Evolutionary conservation across 1,140 invertebrate genomes (phyloP), one percentile per base, ranked within the genome.

Genomic region (Archivesica marissinica): DNA sequence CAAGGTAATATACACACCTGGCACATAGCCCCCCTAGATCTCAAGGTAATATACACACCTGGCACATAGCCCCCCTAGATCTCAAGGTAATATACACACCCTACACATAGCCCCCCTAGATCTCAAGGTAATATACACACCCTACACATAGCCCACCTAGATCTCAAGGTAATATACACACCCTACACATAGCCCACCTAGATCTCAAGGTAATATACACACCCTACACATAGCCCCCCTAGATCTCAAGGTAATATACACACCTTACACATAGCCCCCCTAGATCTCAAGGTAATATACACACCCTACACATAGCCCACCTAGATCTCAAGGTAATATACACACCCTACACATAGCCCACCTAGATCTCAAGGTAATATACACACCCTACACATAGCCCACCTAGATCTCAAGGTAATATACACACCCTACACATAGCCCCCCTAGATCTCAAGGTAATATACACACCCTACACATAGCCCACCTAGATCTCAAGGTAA

Each of bases 1-100:
- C 28, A 66, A 35, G 61, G 30, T 66, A n/a, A 95, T 87, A 92
- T 95, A 86, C 95, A 95, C 90, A 89, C 92, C 47, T 93, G 94
- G 80, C 92, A 93, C 77, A 95, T 95, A 81, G 94, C 95, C 75
- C 95, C 96, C 90, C 90, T 95, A 13, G 95, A 95, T 90, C 90
- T 95, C 28, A 95, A 95, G 92, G 94, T 95, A 86, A 64, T 30
- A 38, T n/a, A 38, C 41, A 44, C n/a, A 59, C 54, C n/a, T n/a
- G n/a, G n/a, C n/a, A n/a, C n/a, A n/a, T n/a, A n/a, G n/a, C n/a
- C n/a, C n/a, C n/a, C n/a, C n/a, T n/a, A n/a, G n/a, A n/a, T 28
- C 15, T 70, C 54, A 59, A 59, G 54, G 54, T 59, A 59, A 59
- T 28, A 28, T 28, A 44, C 41, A 44, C 41, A 44, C 41, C 23